Conservation (phyloP, 2,113 vertebrate species). For the Pelvicachromis taeniatus region DNA sequence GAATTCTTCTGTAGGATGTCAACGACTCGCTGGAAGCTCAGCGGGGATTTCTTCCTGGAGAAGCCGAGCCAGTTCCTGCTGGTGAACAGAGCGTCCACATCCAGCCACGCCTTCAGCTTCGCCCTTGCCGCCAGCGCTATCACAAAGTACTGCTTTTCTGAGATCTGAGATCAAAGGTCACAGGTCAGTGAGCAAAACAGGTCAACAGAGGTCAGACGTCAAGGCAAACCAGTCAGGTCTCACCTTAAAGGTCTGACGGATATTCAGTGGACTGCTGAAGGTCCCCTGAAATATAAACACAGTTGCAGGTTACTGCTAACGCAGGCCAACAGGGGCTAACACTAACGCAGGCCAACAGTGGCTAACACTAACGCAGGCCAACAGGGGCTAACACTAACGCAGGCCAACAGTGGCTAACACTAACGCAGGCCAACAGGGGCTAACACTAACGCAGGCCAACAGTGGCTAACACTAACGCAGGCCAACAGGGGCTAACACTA, state of each 20-base stretch:
- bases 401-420: too few relatives aligned
- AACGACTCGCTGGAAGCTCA: constrained; percentile 88
- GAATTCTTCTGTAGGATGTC: constrained; percentile 91
- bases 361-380: not conserved
- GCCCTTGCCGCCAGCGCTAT: constrained; percentile 89
- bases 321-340: not conserved
- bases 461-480: not conserved
- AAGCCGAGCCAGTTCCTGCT: constrained; percentile 96
- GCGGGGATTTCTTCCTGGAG: constrained; percentile 87
- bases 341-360: not conserved
- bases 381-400: not conserved
- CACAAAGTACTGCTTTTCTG: constrained; percentile 91
- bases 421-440: not conserved
- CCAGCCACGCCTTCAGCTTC: constrained; percentile 87
- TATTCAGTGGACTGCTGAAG: constrained; percentile 89
- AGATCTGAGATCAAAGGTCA: constrained; percentile 74
- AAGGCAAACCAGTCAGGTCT: not conserved
- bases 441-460: not conserved
- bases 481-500: not conserved
- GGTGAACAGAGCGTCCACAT: constrained; percentile 89
- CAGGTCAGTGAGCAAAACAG: not conserved
- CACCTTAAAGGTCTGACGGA: constrained; percentile 95
- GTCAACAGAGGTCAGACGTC: not conserved
- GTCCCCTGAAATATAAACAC: constrained; percentile 75
- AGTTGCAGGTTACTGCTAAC: not conserved